Base-by-base conservation (phyloP, 2,888 invertebrate species). In the Ormyrus nitidulus region DNA sequence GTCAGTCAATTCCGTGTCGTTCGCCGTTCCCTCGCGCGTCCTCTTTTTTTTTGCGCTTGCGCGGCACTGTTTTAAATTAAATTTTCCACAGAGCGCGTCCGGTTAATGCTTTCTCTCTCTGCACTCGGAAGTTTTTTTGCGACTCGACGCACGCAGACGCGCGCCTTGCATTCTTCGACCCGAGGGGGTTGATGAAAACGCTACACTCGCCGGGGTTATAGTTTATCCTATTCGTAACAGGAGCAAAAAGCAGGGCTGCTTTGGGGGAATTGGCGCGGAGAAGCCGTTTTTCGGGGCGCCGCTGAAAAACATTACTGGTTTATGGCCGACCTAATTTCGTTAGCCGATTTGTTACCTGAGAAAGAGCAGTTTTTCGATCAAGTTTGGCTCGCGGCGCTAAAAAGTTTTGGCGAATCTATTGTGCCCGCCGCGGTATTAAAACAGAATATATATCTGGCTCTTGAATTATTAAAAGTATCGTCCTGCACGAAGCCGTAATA, bases 11-110 rank as follows among this genome's bases (percentile, higher is more conserved):
- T 62, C 19, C 34, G 34, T 51, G n/a, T 46, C n/a, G 62, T n/a
- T 46, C 54, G 10, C 34, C 53, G 11, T 66, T 54, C 19, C 11
- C 44, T 44, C 70, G 46, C 48, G 13, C n/a, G 5, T 10, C 9
- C 11, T 54, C 51, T 58, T 58, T 54, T 77, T 58, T 65, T 58
- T 65, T 34, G n/a, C 34, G 13, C 48, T 7, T 11, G 6, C 65
- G 48, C 72, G 10, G 48, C 59, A 49, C 62, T 75, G 75, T 79
- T 79, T 73, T 73, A 68, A 79, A 79, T 73, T 79, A 62, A 79
- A 79, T 68, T 79, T 79, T 68, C 73, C 62, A n/a, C 34, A 34
- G 34, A 34, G 34, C 34, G 13, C 56, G 34, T 49, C 62, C 56
- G 56, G 49, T 68, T 79, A 71, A 75, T 68, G 34, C 71, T 61